A percentile compares a stretch with the other conserved stretches of the same genome.
Evolutionary conservation across 1,140 invertebrate species (phyloP).

Genomic region (Pseudachorutes palmiensis): DNA sequence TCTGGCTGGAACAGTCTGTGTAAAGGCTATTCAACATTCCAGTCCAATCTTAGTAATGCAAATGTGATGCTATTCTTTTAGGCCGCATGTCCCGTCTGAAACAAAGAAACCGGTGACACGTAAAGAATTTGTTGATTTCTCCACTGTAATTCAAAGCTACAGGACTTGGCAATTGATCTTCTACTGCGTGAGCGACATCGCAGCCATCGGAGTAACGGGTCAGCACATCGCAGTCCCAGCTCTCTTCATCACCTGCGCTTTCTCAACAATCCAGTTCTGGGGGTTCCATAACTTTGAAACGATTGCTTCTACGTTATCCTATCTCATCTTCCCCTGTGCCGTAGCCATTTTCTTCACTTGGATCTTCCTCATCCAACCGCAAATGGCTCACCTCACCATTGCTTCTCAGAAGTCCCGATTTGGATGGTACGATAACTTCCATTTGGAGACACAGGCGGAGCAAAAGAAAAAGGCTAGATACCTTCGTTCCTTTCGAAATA

Average conservation of each 20-base stretch:
- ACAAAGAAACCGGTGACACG: neutral
- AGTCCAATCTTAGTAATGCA: neutral
- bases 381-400: neutral
- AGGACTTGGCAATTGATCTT: neutral
- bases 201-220: neutral
- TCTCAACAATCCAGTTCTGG: neutral
- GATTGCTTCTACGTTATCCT: neutral
- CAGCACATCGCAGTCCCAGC: neutral
- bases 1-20: neutral
- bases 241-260: conserved; percentile 1
- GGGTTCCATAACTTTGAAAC: neutral
- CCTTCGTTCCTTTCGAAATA: neutral
- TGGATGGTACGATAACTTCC: neutral
- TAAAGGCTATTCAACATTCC: neutral
- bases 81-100: neutral
- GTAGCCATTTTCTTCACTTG: conserved; percentile 3
- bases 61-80: neutral
- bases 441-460: neutral
- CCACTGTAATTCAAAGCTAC: neutral
- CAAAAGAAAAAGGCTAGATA: neutral
- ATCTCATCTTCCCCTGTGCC: neutral
- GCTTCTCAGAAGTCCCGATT: neutral
- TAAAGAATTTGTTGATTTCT: neutral
- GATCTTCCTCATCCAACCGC: conserved; percentile 4
- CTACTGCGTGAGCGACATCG: neutral